Evolutionary conservation across 37 sponge, comb jelly and placozoan genomes (phyloP).

Genomic region (Haliclona indistincta): DNA sequence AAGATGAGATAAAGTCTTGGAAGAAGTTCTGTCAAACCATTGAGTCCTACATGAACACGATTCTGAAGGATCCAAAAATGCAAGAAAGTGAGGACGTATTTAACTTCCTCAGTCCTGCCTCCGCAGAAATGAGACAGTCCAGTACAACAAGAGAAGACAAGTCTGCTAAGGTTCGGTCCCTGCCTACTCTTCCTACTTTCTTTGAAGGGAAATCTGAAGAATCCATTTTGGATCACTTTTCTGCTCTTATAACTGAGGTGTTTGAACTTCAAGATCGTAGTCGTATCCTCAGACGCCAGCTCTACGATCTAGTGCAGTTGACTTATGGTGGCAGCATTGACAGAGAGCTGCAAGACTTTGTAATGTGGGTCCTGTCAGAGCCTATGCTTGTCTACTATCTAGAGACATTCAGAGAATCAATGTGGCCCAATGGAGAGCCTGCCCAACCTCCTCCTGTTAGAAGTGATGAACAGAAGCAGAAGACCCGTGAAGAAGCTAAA

Average conservation of each 20-base stretch:
- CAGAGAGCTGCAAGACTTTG: conserved; percentile 71
- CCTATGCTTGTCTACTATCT: conserved; percentile 85
- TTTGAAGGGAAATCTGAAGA: conserved; percentile 45
- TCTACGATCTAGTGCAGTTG: conserved; percentile 80
- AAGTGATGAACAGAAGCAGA: conserved; percentile 70
- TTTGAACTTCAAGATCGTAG: conserved; percentile 86
- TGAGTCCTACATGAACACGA: conserved; percentile 43
- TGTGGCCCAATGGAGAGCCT: conserved; percentile 70
- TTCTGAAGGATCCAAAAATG: conserved; percentile 41
- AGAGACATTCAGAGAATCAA: conserved; percentile 57
- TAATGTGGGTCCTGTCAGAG: conserved; percentile 81
- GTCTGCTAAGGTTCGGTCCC: conserved; percentile 2
- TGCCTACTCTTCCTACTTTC: conserved; percentile 3
- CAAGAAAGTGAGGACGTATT: conserved; percentile 77
- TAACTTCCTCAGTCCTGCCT: conserved; percentile 75
- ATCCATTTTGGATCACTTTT: conserved; percentile 74
- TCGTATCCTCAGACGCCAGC: conserved; percentile 63
- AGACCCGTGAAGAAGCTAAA: conserved; percentile 70
- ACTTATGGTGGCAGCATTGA: conserved; percentile 83
- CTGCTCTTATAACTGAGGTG: conserved; percentile 69
- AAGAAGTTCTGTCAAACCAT: conserved; percentile 40
- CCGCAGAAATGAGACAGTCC: conserved; percentile 40
- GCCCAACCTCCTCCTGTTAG: conserved; percentile 28
- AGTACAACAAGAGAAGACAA: conserved; percentile 9
- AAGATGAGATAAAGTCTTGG: conserved; percentile 52